Percentiles rank a stretch among this genome's conserved stretches.
Evolutionary conservation across 1,140 invertebrate genomes (phyloP).

Genomic region (Achroia grisella): DNA sequence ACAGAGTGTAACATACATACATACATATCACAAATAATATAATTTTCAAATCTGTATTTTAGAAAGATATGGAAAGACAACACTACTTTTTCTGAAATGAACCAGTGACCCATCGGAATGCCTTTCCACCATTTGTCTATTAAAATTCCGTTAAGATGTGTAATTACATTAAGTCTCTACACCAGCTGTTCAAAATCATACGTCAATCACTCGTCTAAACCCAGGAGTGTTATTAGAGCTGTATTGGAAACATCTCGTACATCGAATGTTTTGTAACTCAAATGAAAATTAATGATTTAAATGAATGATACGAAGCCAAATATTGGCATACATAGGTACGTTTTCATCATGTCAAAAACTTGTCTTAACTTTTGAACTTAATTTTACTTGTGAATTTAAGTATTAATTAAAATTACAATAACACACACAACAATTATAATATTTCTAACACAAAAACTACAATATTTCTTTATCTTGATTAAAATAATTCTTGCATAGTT

Average conservation of each 20-base stretch:
- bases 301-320: conserved; percentile 11
- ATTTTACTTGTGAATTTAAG: too few relatives aligned
- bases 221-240: conserved; percentile 25
- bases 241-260: conserved; percentile 4
- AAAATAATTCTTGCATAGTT: too few relatives aligned
- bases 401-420: too few relatives aligned
- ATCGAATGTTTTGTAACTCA: conserved; percentile 5
- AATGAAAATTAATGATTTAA: conserved; percentile 13
- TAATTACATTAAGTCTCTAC: conserved; percentile 40
- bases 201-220: conserved; percentile 34
- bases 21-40: too few relatives aligned
- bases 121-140: conserved; percentile 33
- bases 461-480: too few relatives aligned
- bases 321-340: conserved; percentile 6
- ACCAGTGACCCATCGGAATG: conserved; percentile 14
- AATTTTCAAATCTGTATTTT: too few relatives aligned
- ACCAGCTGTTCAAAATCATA: conserved; percentile 30
- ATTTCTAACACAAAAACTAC: too few relatives aligned
- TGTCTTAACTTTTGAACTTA: conserved; percentile 1
- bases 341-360: conserved; percentile 8
- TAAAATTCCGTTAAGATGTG: conserved; percentile 47
- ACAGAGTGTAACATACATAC: too few relatives aligned
- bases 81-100: conserved; percentile 5
- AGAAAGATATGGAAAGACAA: background rate
- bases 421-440: too few relatives aligned